Evolutionary conservation across 2,113 vertebrate genomes (phyloP).

Genomic region (Thalassoma bifasciatum): DNA sequence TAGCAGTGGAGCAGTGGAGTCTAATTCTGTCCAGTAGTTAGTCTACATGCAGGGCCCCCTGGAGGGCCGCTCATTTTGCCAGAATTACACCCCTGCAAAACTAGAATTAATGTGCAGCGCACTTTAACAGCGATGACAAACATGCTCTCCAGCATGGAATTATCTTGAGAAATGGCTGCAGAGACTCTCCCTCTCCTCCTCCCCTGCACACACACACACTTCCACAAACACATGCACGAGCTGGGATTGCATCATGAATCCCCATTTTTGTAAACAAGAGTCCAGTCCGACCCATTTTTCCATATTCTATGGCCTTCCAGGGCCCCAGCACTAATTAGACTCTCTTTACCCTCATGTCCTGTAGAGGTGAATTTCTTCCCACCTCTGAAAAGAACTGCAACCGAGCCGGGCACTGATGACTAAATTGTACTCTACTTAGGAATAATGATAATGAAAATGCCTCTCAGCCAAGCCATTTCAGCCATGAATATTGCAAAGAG

Average conservation of each 20-base stretch:
- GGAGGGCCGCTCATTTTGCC: slow-evolving; percentile 96
- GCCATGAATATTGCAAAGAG: slow-evolving; percentile 79
- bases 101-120: slow-evolving; percentile 97
- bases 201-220: slow-evolving; percentile 17
- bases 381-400: slow-evolving; percentile 61
- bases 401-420: slow-evolving; percentile 68
- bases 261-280: slow-evolving; percentile 59
- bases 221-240: background rate
- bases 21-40: slow-evolving; percentile 97
- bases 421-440: slow-evolving; percentile 76
- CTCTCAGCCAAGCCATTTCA: slow-evolving; percentile 77
- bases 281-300: slow-evolving; percentile 44
- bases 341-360: slow-evolving; percentile 67
- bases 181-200: slow-evolving; percentile 51
- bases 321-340: slow-evolving; percentile 62
- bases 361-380: slow-evolving; percentile 73
- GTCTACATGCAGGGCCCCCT: slow-evolving; percentile 89
- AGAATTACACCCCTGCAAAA: slow-evolving; percentile 93
- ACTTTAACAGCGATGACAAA: slow-evolving; percentile 91
- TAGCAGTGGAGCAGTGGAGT: slow-evolving; percentile 90
- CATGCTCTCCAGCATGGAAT: slow-evolving; percentile 91
- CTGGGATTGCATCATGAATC: slow-evolving; percentile 57
- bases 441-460: slow-evolving; percentile 80
- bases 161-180: slow-evolving; percentile 90
- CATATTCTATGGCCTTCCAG: slow-evolving; percentile 54